Evolutionary conservation across 2,888 invertebrate genomes (phyloP).

Genomic region (Hydrotaea diabolus): DNA sequence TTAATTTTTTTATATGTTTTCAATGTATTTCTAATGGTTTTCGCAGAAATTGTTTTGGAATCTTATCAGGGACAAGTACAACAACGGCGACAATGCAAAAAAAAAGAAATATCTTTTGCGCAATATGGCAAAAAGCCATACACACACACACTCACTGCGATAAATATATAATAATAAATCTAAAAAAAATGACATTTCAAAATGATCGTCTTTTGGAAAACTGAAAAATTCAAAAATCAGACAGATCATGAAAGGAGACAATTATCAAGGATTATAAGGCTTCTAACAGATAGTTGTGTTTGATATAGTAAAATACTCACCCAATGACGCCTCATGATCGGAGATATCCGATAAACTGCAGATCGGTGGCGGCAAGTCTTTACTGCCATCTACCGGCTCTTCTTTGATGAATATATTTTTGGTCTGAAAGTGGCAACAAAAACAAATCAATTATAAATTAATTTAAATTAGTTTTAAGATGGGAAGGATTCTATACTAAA

Average conservation of each 20-base stretch:
- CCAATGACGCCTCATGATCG: slow-evolving; percentile 93
- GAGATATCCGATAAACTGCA: slow-evolving; percentile 95
- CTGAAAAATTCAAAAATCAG: no score
- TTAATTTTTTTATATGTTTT: not conserved
- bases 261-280: no score
- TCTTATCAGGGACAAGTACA: slow-evolving; percentile 71
- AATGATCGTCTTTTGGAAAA: not conserved
- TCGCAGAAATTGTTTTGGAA: slow-evolving; percentile 71
- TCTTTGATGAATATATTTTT: slow-evolving; percentile 79
- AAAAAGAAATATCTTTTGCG: slow-evolving; percentile 19
- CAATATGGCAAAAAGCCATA: slow-evolving; percentile 6
- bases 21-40: slow-evolving; percentile 70
- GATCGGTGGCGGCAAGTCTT: slow-evolving; percentile 89
- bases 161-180: slow-evolving; percentile 38
- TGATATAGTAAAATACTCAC: slow-evolving; percentile 83
- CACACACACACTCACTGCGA: not conserved
- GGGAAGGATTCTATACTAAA: no score
- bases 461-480: no score
- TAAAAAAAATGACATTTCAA: slow-evolving; percentile 1
- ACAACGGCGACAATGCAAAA: not conserved
- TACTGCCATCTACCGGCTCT: slow-evolving; percentile 84
- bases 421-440: slow-evolving; percentile 69
- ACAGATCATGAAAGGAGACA: no score
- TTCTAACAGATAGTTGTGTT: no score
- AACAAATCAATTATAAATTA: no score